These are phyloP conservation scores for Ennomos quercinarius DNA, from an alignment of 2,888 invertebrate species.

Conservation along the genomic window DNA sequence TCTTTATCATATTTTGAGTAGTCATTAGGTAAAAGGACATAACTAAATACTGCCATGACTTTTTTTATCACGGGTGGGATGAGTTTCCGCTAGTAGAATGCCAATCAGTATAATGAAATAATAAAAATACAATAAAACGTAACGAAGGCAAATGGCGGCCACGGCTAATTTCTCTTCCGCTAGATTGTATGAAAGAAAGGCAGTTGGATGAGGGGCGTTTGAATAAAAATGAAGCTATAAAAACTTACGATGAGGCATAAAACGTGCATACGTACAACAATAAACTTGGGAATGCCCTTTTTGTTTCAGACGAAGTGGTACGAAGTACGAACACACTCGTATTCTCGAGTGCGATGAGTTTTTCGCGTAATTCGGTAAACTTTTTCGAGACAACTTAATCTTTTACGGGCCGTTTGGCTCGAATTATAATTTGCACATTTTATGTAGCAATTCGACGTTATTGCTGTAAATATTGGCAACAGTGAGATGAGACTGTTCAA, in stretches of 20 bases:
- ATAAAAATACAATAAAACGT: constrained; percentile 29
- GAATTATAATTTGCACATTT: constrained; percentile 35
- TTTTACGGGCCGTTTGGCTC: constrained; percentile 37
- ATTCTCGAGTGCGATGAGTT: constrained; percentile 37
- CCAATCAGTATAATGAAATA: constrained; percentile 25
- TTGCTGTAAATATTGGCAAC: constrained; percentile 27
- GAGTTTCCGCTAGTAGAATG: neutral
- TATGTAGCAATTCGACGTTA: constrained; percentile 31
- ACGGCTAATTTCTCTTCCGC: constrained; percentile 34
- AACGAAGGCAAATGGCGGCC: constrained; percentile 29
- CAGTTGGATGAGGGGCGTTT: constrained; percentile 37
- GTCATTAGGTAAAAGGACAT: too few relatives aligned
- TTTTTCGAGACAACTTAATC: constrained; percentile 32
- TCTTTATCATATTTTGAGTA: too few relatives aligned
- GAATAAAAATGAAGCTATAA: constrained; percentile 51
- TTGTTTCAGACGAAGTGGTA: constrained; percentile 30
- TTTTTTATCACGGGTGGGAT: too few relatives aligned
- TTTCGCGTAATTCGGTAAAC: constrained; percentile 33
- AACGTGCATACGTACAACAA: constrained; percentile 45
- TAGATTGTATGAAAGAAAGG: constrained; percentile 34
- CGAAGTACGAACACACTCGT: constrained; percentile 25
- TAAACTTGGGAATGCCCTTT: constrained; percentile 43
- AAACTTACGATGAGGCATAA: constrained; percentile 51
- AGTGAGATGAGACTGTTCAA: constrained; percentile 11
- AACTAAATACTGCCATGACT: too few relatives aligned